phyloP scores from a whole-genome alignment of 2,113 vertebrate species.

The Anoplopoma fimbria region DNA sequence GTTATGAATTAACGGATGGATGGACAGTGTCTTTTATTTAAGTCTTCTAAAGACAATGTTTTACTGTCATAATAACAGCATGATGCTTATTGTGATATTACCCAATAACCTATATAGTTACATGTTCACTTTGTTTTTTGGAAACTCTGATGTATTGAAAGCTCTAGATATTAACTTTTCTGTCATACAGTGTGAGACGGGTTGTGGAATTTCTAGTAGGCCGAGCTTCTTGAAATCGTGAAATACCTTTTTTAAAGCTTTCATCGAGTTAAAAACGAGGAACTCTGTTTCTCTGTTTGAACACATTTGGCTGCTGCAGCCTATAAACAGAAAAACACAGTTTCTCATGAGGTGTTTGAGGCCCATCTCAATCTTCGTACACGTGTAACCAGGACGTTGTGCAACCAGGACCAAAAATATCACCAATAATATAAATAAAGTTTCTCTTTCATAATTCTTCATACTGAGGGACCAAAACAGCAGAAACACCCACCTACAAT shows the following conservation, averaged over 20 bases:
- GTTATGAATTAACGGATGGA: neutral
- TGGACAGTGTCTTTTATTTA: neutral
- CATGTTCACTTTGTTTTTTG: neutral
- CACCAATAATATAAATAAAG: no score
- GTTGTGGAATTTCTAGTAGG: neutral
- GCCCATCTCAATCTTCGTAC: neutral
- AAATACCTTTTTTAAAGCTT: no score
- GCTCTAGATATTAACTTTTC: neutral
- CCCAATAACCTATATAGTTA: neutral
- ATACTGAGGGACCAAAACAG: neutral
- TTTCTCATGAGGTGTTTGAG: neutral
- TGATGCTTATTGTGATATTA: neutral
- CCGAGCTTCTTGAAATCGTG: neutral
- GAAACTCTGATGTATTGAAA: neutral
- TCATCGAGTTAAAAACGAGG: neutral
- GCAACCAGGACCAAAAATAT: neutral
- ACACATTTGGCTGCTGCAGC: neutral
- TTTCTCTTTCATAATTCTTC: neutral
- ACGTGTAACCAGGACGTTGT: neutral
- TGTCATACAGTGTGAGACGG: neutral
- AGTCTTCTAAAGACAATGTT: neutral
- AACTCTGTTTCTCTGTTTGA: neutral
- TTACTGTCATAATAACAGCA: neutral
- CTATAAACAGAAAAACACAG: neutral
- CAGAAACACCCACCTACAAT: neutral